Evolutionary conservation across 2,797 vertebrate genomes (phyloP).

Genomic region (Pseudopleuronectes americanus): DNA sequence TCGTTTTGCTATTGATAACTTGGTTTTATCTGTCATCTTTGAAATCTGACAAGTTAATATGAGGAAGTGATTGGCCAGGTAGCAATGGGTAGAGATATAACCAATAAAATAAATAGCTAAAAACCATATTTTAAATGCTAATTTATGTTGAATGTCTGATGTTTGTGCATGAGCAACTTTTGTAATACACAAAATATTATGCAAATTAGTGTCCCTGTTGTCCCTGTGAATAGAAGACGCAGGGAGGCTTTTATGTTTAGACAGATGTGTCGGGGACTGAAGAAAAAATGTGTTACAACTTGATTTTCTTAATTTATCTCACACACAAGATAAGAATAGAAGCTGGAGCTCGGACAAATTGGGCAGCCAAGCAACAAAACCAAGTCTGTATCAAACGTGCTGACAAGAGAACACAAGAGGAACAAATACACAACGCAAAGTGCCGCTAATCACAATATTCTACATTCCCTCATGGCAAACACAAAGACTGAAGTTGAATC

Average conservation of each 20-base stretch:
- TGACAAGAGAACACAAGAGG: no score
- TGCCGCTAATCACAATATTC: no score
- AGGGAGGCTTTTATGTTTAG: conserved; percentile 16
- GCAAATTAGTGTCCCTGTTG: conserved; percentile 34
- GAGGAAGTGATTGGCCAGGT: not conserved
- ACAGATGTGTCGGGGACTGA: conserved; percentile 11
- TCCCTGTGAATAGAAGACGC: conserved; percentile 20
- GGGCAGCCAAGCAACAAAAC: conserved; percentile 2
- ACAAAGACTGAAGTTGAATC: no score
- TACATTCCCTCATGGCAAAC: no score
- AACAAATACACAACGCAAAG: no score
- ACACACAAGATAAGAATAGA: conserved; percentile 23
- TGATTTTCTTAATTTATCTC: conserved; percentile 39
- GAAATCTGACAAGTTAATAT: no score
- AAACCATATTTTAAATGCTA: not conserved
- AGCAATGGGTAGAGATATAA: no score
- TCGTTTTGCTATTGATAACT: no score
- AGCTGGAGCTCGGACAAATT: not conserved
- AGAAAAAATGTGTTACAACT: not conserved
- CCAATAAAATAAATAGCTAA: not conserved
- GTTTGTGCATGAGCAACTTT: conserved; percentile 44
- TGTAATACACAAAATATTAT: conserved; percentile 44
- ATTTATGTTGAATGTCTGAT: conserved; percentile 28
- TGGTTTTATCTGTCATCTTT: no score
- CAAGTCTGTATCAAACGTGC: no score